Conservation (phyloP, 92 coral and sea anemone species). For the Montipora capitata region DNA sequence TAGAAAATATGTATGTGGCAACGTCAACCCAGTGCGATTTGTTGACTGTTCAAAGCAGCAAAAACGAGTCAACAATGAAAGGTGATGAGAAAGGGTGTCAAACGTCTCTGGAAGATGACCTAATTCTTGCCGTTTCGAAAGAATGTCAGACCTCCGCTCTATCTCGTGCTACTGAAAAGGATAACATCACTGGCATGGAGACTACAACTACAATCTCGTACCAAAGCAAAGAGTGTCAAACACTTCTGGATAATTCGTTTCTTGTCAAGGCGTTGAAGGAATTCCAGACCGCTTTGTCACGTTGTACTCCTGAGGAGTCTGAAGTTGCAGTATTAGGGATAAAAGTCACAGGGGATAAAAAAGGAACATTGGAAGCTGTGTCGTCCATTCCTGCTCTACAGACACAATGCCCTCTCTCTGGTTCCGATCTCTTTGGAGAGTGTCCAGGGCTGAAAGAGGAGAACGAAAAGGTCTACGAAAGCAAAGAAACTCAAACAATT, state of each 20-base stretch:
- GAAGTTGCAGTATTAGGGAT: not conserved
- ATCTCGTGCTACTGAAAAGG: not conserved
- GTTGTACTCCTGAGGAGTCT: not conserved
- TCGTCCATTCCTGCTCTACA: not conserved
- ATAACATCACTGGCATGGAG: not conserved
- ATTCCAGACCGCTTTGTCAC: not conserved
- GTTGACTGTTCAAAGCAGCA: not conserved
- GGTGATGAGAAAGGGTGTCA: constrained; percentile 27
- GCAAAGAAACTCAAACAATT: constrained; percentile 26
- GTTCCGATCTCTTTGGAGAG: not conserved
- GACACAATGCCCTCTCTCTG: constrained; percentile 5
- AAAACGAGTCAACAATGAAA: not conserved
- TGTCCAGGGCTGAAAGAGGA: not conserved
- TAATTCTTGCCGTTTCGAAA: constrained; percentile 13
- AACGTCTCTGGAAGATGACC: constrained; percentile 6
- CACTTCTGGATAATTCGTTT: not conserved
- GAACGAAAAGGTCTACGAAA: not conserved
- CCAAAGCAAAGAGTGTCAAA: constrained; percentile 32
- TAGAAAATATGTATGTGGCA: not conserved
- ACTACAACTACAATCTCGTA: not conserved
- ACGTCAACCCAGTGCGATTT: constrained; percentile 38
- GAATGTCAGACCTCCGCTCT: constrained; percentile 19
- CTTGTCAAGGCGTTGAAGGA: not conserved
- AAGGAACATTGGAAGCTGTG: constrained; percentile 5
- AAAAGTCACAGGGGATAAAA: not conserved